Conservation (phyloP, 2,113 vertebrate genomes). For the Papio anubis region DNA sequence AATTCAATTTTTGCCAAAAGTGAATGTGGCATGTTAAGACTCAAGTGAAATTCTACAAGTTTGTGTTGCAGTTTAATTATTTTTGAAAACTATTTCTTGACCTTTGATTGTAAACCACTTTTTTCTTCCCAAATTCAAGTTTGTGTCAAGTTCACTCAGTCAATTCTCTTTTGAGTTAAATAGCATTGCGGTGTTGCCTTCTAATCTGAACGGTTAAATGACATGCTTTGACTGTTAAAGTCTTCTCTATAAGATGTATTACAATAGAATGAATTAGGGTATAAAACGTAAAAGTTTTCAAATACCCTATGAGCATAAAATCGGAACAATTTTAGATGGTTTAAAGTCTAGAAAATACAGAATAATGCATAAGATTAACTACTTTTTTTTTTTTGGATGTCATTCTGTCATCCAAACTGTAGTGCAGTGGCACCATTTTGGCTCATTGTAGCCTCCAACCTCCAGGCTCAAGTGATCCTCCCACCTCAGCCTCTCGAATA, state of each 20-base stretch:
- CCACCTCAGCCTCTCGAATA: too few species aligned
- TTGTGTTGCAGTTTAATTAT: neutral
- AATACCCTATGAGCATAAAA: neutral
- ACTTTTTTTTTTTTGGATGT: neutral
- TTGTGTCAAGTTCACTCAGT: neutral
- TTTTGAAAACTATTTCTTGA: neutral
- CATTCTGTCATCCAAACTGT: too few species aligned
- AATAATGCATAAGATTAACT: neutral
- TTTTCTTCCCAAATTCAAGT: neutral
- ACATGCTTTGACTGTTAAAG: neutral
- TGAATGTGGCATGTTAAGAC: neutral
- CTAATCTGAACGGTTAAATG: neutral
- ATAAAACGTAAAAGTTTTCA: neutral
- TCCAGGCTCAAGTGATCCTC: too few species aligned
- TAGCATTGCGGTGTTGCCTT: neutral
- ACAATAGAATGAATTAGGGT: neutral
- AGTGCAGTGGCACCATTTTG: too few species aligned
- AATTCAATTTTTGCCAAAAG: neutral
- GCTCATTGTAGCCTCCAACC: too few species aligned
- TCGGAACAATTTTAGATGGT: neutral
- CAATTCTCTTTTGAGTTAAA: neutral
- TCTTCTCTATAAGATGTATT: neutral
- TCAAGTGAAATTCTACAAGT: neutral
- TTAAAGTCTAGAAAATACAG: neutral
- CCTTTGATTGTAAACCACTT: neutral